Conservation (phyloP, 2,888 invertebrate species). For the Cinara cedri region DNA sequence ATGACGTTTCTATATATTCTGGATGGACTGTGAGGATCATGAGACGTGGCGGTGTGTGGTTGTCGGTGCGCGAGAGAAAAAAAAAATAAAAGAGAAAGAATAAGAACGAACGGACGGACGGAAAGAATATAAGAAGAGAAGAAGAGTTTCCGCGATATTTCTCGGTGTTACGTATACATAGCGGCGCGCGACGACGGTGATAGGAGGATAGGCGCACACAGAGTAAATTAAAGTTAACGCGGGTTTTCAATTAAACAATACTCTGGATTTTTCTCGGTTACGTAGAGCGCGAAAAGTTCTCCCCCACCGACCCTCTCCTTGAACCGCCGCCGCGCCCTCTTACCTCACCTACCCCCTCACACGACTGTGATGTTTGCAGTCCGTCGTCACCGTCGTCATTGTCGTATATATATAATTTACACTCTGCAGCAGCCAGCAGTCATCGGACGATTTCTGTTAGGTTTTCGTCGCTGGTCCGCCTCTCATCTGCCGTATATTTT, state of each 20-base stretch:
- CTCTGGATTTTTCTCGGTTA: conserved; percentile 39
- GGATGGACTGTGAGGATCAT: too few relatives aligned
- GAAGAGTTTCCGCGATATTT: conserved; percentile 1
- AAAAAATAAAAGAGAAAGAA: neutral
- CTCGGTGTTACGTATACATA: neutral
- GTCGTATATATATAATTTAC: neutral
- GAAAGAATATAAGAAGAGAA: neutral
- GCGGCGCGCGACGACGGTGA: neutral
- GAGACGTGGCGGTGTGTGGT: too few relatives aligned
- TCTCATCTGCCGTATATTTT: neutral
- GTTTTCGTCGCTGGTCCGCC: neutral
- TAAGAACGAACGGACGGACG: neutral
- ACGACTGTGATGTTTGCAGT: neutral
- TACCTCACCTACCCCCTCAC: neutral
- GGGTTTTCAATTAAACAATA: conserved; percentile 56
- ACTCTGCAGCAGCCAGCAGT: neutral
- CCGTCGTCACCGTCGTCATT: conserved; percentile 14
- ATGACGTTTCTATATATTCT: too few relatives aligned
- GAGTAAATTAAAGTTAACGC: conserved; percentile 56
- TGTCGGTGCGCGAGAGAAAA: neutral
- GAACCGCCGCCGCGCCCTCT: too few relatives aligned
- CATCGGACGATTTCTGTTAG: conserved; percentile 9
- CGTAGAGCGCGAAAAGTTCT: conserved; percentile 53
- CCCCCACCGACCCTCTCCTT: neutral
- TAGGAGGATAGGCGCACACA: neutral